phyloP scores from a whole-genome alignment of 2,797 vertebrate genomes.

The Chromis chromis region DNA sequence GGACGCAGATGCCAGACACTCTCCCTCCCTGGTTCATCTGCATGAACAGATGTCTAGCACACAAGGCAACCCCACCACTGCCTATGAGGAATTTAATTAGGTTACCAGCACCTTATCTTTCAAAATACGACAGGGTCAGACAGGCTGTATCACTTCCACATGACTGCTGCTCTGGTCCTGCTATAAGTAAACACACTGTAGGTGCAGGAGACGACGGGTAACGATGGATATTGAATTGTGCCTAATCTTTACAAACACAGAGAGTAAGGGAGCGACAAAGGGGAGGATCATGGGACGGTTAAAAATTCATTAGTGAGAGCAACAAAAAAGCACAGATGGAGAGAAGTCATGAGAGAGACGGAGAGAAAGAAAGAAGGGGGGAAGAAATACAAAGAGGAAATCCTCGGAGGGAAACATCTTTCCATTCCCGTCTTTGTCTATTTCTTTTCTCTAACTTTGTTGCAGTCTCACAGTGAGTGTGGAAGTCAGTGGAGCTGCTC shows the following conservation, averaged over 20 bases:
- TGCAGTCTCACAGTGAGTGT: slow-evolving; percentile 59
- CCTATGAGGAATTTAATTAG: slow-evolving; percentile 23
- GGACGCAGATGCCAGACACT: slow-evolving; percentile 33
- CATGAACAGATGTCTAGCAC: slow-evolving; percentile 50
- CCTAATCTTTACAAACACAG: slow-evolving; percentile 62
- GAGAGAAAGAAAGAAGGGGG: slow-evolving; percentile 38
- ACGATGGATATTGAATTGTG: slow-evolving; percentile 49
- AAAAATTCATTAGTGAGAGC: slow-evolving; percentile 70
- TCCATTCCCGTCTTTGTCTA: slow-evolving; percentile 50
- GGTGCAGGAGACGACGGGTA: slow-evolving; percentile 21
- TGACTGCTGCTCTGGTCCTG: not conserved
- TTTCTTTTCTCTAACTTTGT: slow-evolving; percentile 63
- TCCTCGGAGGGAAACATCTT: slow-evolving; percentile 63
- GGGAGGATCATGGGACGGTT: slow-evolving; percentile 50
- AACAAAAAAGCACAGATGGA: slow-evolving; percentile 54
- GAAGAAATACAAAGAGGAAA: slow-evolving; percentile 55
- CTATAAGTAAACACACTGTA: not conserved
- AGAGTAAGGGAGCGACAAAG: slow-evolving; percentile 43
- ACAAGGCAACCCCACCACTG: slow-evolving; percentile 1
- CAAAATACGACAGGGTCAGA: slow-evolving; percentile 33
- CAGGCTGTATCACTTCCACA: slow-evolving; percentile 24
- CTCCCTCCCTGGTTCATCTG: slow-evolving; percentile 17
- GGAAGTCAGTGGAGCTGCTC: slow-evolving; percentile 63
- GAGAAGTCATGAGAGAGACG: slow-evolving; percentile 40
- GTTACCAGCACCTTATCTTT: slow-evolving; percentile 46